Base-by-base conservation (phyloP, 2,888 invertebrate genomes). In the Lithophane semibrunnea region DNA sequence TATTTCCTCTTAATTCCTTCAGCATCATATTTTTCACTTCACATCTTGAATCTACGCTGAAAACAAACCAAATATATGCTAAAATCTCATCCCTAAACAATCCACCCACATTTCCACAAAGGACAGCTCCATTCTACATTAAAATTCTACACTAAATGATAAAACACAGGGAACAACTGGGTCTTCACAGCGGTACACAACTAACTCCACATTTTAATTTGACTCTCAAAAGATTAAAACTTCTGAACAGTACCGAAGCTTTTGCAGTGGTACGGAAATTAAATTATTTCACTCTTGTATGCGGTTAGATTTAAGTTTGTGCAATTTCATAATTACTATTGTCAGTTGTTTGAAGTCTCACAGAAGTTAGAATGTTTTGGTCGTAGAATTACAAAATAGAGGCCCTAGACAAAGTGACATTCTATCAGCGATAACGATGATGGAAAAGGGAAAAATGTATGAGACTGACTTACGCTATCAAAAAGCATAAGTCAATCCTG, bases 121-220 rank as follows among this genome's bases (percentile, higher is more conserved):
- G 18, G 0, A 21, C 13, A 66, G 29, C 21, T 56, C 24, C 58
- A 29, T 72, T 64, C 21, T n/a, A n/a, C 7, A 37, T n/a, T n/a
- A n/a, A n/a, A n/a, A n/a, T n/a, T n/a, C n/a, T 66, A 54, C 37
- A 44, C 13, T 54, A n/a, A 21, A 66, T 47, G n/a, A 69, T 52
- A 69, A 60, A 65, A 49, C 37, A 42, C n/a, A 12, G 37, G 13
- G 21, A 42, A 52, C 65, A 47, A 24, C 18, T 3, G 12, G n/a
- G 24, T 58, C 47, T n/a, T n/a, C 13, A 44, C 13, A 60, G 60
- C 24, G 9, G 60, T 56, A 56, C 75, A 60, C 63, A 58, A 63
- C 44, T 61, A 52, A 66, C 44, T 58, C 29, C 52, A 47, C 52
- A 60, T 83, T 81, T 80, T 76, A 84, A 80, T 84, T 75, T 73